Evolutionary conservation across 2,797 vertebrate genomes (phyloP).

Genomic region (Coregonus sp.): DNA sequence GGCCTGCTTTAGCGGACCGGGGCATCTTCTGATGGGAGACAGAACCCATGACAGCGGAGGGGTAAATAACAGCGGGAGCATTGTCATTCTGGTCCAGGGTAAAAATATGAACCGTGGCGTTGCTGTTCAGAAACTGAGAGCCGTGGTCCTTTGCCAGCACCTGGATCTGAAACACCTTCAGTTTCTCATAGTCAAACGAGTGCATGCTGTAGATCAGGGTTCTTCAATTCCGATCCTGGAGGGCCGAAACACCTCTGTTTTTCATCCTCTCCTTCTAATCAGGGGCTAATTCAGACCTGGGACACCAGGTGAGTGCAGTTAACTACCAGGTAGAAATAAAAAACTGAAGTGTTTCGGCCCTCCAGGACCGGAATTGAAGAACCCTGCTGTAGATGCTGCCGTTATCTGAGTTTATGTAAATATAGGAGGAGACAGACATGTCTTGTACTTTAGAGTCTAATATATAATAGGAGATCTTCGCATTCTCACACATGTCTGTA

Average conservation of each 20-base stretch:
- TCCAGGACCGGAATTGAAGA: no score
- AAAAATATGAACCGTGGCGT: constrained; percentile 66
- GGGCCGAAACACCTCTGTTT: no score
- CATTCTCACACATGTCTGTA: constrained; percentile 72
- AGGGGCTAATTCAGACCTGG: no score
- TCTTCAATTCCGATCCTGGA: no score
- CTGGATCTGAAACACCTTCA: constrained; percentile 53
- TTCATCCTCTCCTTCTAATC: no score
- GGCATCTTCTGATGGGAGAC: constrained; percentile 63
- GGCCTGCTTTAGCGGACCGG: constrained; percentile 17
- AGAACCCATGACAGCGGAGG: constrained; percentile 51
- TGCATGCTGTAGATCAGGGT: constrained; percentile 33
- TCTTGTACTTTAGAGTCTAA: constrained; percentile 59
- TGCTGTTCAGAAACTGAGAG: constrained; percentile 65
- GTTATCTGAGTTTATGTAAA: constrained; percentile 44
- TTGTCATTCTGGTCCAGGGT: constrained; percentile 71
- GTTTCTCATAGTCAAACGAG: constrained; percentile 47
- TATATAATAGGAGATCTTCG: constrained; percentile 74
- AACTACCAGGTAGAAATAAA: no score
- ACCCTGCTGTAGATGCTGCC: constrained; percentile 34
- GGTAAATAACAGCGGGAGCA: constrained; percentile 64
- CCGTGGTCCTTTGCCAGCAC: constrained; percentile 63
- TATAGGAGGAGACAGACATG: constrained; percentile 50
- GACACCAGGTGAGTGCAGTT: no score
- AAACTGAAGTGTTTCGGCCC: no score